A percentile compares a stretch with the other conserved stretches of the same genome.
Conservation (phyloP, 2,797 vertebrate genomes). For the Schizopygopsis malacanthus region DNA sequence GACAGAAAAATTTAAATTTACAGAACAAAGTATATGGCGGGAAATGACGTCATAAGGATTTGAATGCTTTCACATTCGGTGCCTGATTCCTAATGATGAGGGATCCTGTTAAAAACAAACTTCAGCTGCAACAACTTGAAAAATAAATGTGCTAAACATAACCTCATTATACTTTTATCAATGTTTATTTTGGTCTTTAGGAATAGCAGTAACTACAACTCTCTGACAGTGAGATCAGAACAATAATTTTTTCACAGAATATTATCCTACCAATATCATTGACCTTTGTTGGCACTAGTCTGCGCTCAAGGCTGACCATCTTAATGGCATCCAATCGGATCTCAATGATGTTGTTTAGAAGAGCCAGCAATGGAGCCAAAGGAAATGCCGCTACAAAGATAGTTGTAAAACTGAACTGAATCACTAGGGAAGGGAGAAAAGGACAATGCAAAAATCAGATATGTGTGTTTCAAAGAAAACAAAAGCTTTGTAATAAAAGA, state of each 20-base stretch:
- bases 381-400: conserved; percentile 97
- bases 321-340: conserved; percentile 93
- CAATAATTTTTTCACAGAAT: neutral
- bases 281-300: conserved; percentile 90
- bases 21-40: no score
- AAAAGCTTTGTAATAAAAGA: no score
- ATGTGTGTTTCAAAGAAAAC: neutral
- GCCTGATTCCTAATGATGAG: no score
- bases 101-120: no score
- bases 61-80: no score
- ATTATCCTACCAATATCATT: conserved; percentile 89
- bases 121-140: no score
- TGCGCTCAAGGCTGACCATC: conserved; percentile 86
- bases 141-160: neutral
- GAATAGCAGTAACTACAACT: neutral
- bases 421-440: conserved; percentile 75
- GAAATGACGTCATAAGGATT: no score
- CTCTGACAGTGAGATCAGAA: neutral
- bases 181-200: neutral
- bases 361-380: conserved; percentile 89
- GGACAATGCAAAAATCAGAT: neutral
- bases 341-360: conserved; percentile 90
- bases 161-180: neutral
- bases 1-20: no score
- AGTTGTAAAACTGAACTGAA: conserved; percentile 97